Evolutionary conservation across 64 coral and sea anemone species (phyloP).

Genomic region (Dendronephthya gigantea): DNA sequence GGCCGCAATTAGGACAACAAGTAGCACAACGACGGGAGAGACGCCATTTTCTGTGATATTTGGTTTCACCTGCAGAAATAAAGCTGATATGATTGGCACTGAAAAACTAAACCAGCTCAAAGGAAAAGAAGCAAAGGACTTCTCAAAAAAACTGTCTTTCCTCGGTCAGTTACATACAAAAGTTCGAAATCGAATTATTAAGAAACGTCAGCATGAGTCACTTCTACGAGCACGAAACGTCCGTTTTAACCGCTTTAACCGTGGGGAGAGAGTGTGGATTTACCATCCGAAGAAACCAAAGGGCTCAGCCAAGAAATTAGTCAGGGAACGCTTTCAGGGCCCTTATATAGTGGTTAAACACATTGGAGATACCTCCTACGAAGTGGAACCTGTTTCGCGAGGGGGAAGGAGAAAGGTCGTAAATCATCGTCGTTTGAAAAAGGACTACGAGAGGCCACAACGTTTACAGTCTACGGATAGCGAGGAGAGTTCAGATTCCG

Average conservation of each 20-base stretch:
- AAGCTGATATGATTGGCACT: too few species aligned
- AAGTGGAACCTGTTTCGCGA: not conserved
- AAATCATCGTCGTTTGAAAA: not conserved
- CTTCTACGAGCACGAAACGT: not conserved
- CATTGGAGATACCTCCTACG: not conserved
- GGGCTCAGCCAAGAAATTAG: too few species aligned
- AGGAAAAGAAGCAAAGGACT: too few species aligned
- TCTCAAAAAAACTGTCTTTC: not conserved
- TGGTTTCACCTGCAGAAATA: too few species aligned
- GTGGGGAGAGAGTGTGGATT: not conserved
- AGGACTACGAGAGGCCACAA: not conserved
- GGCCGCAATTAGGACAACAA: too few species aligned
- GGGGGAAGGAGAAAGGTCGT: not conserved
- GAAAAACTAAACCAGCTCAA: too few species aligned
- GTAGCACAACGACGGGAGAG: too few species aligned
- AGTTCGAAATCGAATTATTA: not conserved
- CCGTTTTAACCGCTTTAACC: not conserved
- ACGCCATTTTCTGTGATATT: too few species aligned
- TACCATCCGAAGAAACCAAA: too few species aligned
- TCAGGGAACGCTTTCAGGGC: not conserved
- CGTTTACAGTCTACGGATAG: not conserved
- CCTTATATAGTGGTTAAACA: not conserved
- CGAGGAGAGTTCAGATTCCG: not conserved
- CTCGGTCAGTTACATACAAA: not conserved
- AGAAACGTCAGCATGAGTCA: not conserved